Evolutionary conservation across 1,140 invertebrate genomes (phyloP), one percentile per base, ranked within the genome.

Genomic region (Anastrepha ludens): DNA sequence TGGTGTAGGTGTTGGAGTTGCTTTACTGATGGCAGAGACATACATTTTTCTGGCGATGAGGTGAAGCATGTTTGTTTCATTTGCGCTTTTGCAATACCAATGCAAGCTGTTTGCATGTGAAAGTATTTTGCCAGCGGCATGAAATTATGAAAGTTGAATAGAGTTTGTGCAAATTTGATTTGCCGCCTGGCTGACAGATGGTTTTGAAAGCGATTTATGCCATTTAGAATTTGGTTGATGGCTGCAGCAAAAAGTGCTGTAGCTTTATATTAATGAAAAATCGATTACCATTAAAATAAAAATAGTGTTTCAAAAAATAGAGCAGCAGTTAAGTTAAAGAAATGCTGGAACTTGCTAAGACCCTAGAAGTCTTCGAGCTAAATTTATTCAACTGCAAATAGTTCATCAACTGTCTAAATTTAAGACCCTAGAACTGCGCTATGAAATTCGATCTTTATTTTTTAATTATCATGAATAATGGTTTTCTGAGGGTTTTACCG

Each of bases 151-250:
- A 81, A 81, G 47, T 81, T 81, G 50, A 81, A 81, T 81, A 81
- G 74, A 81, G 47, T 81, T 81, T 81, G 74, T 81, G 47, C 47
- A 81, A 81, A 81, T 81, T 81, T 81, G 74, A 81, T 81, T 81
- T 81, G 44, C 50, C 20, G 74, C 20, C 74, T 20, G 74, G 15
- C 47, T 81, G 74, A 50, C 47, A 81, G 8, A 17, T 81, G 44
- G 17, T 39, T 81, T 74, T 15, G 44, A 87, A 87, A 29, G 5
- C 9, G 74, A 8, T 78, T 67, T 78, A 67, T 70, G 58, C 55
- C 47, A 74, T 13, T 74, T 47, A 2, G n/a, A 17, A 13, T 81
- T 81, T 20, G 17, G 20, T 9, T n/a, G 13, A 62, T n/a, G 60
- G n/a, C 60, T 15, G 15, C n/a, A 62, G 60, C 5, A 17, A n/a